phyloP scores from a whole-genome alignment of 2,113 vertebrate genomes.

The Ciconia maguari region DNA sequence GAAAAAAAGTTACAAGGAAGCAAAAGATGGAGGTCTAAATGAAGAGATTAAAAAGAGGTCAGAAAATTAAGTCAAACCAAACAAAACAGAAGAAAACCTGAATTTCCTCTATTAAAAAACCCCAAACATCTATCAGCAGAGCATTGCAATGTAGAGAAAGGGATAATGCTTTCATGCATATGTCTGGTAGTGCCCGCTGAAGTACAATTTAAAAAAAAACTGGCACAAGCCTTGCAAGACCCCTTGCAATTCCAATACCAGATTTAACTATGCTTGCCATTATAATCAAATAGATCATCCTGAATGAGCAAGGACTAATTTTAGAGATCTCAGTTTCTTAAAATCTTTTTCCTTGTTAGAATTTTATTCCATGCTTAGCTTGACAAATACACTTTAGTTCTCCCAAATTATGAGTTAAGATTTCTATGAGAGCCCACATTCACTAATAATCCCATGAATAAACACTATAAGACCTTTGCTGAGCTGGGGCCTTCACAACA shows the following conservation, averaged over 20 bases:
- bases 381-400: not conserved
- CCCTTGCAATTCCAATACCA: not conserved
- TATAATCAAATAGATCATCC: not conserved
- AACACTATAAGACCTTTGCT: not conserved
- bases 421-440: not conserved
- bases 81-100: not conserved
- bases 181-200: not conserved
- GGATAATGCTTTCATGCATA: not conserved
- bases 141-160: not conserved
- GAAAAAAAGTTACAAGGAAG: not conserved
- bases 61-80: not conserved
- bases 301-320: not conserved
- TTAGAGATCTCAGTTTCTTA: not conserved
- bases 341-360: not conserved
- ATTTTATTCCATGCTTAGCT: not conserved
- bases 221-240: not conserved
- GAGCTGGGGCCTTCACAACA: not conserved
- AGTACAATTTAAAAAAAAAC: not conserved
- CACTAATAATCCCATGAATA: not conserved
- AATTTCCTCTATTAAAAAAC: not conserved
- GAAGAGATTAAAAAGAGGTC: not conserved
- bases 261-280: not conserved
- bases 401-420: not conserved
- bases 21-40: not conserved
- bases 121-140: not conserved